These are phyloP conservation scores for Anolis carolinensis DNA, from an alignment of 2,113 vertebrate genomes.

Conservation along the genomic window DNA sequence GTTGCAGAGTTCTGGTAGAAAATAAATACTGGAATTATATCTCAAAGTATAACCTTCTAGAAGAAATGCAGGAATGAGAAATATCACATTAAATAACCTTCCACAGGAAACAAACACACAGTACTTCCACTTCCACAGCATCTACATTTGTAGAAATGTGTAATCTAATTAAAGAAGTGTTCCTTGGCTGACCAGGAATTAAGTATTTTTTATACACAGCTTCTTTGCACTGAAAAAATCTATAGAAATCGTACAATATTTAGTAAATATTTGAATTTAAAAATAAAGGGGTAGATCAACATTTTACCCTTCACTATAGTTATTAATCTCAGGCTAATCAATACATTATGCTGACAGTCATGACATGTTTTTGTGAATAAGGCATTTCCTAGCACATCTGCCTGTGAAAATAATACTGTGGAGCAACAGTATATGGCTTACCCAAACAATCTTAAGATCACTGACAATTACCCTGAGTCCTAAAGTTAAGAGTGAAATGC, in stretches of 20 bases:
- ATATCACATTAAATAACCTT: neutral
- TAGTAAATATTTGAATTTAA: neutral
- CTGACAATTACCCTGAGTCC: neutral
- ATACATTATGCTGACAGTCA: neutral
- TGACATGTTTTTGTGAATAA: neutral
- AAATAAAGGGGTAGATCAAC: neutral
- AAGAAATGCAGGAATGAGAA: neutral
- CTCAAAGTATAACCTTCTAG: neutral
- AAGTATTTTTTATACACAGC: neutral
- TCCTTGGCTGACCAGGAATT: neutral
- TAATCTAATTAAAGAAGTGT: neutral
- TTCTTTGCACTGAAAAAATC: neutral
- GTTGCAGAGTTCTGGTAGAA: slow-evolving; percentile 87
- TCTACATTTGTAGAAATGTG: neutral
- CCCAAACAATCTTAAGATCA: neutral
- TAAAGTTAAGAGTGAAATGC: neutral
- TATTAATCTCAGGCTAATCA: neutral
- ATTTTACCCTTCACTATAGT: neutral
- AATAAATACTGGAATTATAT: slow-evolving; percentile 43
- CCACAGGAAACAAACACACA: neutral
- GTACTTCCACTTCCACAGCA: neutral
- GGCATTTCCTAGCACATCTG: too few species aligned
- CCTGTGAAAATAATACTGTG: neutral
- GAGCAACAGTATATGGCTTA: neutral
- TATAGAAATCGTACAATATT: neutral